These are phyloP conservation scores for Lepus townsendii DNA, from an alignment of 2,797 vertebrate species.

Conservation along the genomic window DNA sequence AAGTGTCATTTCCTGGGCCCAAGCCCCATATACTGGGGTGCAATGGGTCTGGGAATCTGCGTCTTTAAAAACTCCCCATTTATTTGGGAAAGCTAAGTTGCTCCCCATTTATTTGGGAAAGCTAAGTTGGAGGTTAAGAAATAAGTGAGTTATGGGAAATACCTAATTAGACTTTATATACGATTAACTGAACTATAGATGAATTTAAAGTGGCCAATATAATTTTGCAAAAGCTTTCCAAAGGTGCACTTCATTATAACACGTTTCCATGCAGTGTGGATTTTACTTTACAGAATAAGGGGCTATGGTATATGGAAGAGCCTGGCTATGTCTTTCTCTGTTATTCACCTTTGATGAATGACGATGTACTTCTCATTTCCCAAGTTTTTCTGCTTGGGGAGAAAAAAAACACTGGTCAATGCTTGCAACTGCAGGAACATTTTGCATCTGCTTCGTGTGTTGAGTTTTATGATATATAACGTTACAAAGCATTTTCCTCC, in stretches of 20 bases:
- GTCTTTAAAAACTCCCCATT: background rate
- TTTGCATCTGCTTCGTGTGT: constrained; percentile 81
- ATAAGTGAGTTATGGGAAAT: background rate
- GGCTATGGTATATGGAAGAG: background rate
- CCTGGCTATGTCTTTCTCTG: background rate
- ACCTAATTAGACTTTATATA: background rate
- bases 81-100: background rate
- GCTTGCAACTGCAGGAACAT: constrained; percentile 79
- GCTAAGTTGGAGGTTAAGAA: background rate
- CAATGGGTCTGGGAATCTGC: background rate
- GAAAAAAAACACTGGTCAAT: constrained; percentile 82
- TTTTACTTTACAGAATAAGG: background rate
- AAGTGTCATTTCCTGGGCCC: background rate
- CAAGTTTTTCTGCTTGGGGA: constrained; percentile 80
- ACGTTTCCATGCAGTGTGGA: background rate
- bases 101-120: background rate
- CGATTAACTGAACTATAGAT: background rate
- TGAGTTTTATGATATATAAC: constrained; percentile 82
- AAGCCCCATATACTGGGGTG: background rate
- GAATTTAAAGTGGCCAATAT: background rate
- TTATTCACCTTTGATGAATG: background rate
- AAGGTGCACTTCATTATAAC: background rate
- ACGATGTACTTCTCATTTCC: constrained; percentile 31
- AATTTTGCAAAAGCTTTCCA: background rate
- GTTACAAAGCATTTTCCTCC: constrained; percentile 83